phyloP scores from a whole-genome alignment of 2,113 vertebrate species.

The Mastomys coucha region DNA sequence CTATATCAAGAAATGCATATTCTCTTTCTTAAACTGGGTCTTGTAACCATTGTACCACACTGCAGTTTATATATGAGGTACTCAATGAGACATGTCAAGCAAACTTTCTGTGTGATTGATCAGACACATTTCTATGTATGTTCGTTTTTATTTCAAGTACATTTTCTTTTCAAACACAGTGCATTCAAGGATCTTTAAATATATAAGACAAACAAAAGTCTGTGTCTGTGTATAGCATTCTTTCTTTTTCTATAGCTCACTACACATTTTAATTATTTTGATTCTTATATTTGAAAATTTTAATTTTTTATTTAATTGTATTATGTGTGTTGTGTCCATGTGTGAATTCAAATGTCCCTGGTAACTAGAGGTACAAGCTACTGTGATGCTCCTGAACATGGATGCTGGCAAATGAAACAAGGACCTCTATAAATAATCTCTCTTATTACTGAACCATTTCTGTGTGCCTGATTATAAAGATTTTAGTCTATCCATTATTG shows the following conservation, averaged over 20 bases:
- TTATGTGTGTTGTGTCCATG: not conserved
- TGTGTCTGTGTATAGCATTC: not conserved
- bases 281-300: not conserved
- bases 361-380: not conserved
- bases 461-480: not conserved
- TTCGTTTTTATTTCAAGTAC: not conserved
- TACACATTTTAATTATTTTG: not conserved
- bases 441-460: not conserved
- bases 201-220: not conserved
- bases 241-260: not conserved
- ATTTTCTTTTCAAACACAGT: not conserved
- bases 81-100: not conserved
- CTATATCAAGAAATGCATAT: too few relatives aligned
- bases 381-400: too few relatives aligned
- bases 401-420: not conserved
- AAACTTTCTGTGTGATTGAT: not conserved
- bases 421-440: not conserved
- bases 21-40: not conserved
- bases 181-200: not conserved
- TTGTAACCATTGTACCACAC: accelerated
- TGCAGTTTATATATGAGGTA: not conserved
- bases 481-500: not conserved
- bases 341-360: not conserved
- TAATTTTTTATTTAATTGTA: not conserved
- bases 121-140: not conserved